Evolutionary conservation across 2,888 invertebrate genomes (phyloP).

Genomic region (Tribolium freemani): DNA sequence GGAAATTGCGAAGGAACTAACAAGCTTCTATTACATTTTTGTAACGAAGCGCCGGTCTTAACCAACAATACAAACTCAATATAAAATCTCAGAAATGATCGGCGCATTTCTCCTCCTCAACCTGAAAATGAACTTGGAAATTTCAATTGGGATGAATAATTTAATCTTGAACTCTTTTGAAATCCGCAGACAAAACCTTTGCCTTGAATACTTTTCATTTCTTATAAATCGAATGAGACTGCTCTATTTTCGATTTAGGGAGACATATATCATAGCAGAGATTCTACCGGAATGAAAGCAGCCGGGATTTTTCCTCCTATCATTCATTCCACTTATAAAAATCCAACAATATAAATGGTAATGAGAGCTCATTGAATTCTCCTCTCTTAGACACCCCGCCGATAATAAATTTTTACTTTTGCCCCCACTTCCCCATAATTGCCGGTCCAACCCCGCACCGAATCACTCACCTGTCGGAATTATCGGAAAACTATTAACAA

Average conservation of each 20-base stretch:
- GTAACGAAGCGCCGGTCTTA: constrained; percentile 46
- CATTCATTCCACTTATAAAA: constrained; percentile 39
- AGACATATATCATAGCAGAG: constrained; percentile 43
- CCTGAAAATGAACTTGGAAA: constrained; percentile 47
- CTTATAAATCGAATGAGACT: constrained; percentile 48
- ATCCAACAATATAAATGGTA: constrained; percentile 44
- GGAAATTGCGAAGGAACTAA: constrained; percentile 39
- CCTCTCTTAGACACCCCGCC: constrained; percentile 29
- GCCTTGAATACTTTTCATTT: constrained; percentile 49
- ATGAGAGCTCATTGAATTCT: constrained; percentile 33
- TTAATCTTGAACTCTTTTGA: constrained; percentile 47
- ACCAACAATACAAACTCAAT: constrained; percentile 52
- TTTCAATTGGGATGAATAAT: constrained; percentile 50
- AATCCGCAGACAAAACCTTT: constrained; percentile 48
- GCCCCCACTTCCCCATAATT: constrained; percentile 11
- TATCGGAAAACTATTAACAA: constrained; percentile 39
- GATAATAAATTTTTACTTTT: constrained; percentile 31
- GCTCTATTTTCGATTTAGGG: constrained; percentile 43
- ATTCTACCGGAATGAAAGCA: constrained; percentile 34
- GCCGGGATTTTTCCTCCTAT: constrained; percentile 32
- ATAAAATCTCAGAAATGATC: constrained; percentile 53
- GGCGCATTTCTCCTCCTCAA: constrained; percentile 48
- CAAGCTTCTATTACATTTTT: constrained; percentile 51
- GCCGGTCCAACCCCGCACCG: background rate
- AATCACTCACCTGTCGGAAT: constrained; percentile 31